Percentiles rank a stretch among this genome's conserved stretches.
These are phyloP conservation scores for Mus caroli DNA, from an alignment of 2,797 vertebrate species.

Conservation along the genomic window DNA sequence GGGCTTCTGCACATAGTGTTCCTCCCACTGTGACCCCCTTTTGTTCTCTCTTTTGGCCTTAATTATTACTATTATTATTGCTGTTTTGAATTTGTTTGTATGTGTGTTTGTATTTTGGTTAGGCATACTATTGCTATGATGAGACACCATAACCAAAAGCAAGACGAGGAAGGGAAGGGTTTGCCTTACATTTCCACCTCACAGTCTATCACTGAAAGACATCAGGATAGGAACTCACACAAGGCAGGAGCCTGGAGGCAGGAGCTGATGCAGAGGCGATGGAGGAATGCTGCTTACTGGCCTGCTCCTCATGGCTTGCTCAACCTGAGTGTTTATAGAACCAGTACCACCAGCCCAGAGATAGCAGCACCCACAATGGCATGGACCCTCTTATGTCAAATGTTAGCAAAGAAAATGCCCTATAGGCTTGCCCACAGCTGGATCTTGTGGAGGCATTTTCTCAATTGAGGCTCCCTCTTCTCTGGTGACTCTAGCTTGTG, in stretches of 20 bases:
- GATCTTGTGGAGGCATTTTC: not conserved
- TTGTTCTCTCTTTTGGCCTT: not conserved
- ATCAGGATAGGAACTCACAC: not conserved
- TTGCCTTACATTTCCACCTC: not conserved
- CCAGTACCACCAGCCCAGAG: not conserved
- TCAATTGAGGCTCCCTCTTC: not conserved
- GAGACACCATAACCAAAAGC: not conserved
- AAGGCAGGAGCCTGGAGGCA: not conserved
- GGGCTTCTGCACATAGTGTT: not conserved
- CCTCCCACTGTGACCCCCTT: not conserved
- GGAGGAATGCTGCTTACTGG: not conserved
- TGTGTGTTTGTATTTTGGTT: not conserved
- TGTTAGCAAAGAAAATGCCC: not conserved
- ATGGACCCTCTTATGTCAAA: not conserved
- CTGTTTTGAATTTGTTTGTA: not conserved
- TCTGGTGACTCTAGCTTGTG: not conserved
- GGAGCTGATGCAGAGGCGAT: not conserved
- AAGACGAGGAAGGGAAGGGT: not conserved
- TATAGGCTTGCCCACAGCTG: not conserved
- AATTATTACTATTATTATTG: not conserved
- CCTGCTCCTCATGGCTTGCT: not conserved
- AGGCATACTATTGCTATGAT: not conserved
- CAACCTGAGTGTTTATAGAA: not conserved
- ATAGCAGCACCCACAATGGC: not conserved
- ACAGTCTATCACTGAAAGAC: not conserved